These are phyloP conservation scores for Naso thynnoides DNA, from an alignment of 2,797 vertebrate genomes.

Conservation along the genomic window DNA sequence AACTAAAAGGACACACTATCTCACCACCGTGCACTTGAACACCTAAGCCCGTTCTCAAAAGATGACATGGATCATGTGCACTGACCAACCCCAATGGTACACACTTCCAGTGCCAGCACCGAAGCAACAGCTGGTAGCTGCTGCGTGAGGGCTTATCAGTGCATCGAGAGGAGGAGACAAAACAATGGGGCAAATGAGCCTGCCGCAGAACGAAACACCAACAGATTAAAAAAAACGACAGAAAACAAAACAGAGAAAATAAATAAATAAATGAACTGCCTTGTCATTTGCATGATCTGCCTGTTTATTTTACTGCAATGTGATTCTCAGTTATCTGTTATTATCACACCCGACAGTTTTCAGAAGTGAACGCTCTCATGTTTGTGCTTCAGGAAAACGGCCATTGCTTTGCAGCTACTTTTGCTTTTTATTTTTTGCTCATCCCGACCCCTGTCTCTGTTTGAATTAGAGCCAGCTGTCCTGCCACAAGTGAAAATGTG, in stretches of 20 bases:
- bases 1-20: constrained; percentile 20
- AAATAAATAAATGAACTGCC: constrained; percentile 57
- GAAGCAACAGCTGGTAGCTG: constrained; percentile 43
- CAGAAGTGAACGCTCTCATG: constrained; percentile 14
- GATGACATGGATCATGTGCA: constrained; percentile 62
- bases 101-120: constrained; percentile 51
- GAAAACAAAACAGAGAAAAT: constrained; percentile 10
- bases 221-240: constrained; percentile 22
- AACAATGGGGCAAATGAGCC: constrained; percentile 29
- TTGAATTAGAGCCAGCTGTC: constrained; percentile 53
- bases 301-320: constrained; percentile 60
- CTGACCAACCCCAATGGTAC: constrained; percentile 62
- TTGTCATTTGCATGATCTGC: constrained; percentile 79
- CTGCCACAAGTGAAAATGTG: constrained; percentile 35
- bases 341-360: too few relatives aligned
- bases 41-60: constrained; percentile 32
- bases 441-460: constrained; percentile 45
- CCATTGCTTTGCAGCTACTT: constrained; percentile 14
- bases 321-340: constrained; percentile 10
- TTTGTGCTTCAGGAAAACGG: constrained; percentile 33
- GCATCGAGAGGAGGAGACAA: constrained; percentile 40
- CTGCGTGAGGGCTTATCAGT: constrained; percentile 23
- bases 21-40: constrained; percentile 47
- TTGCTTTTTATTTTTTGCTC: constrained; percentile 39
- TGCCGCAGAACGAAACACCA: constrained; percentile 42